Base-by-base conservation (phyloP, 2,113 vertebrate genomes). In the Eublepharis macularius region DNA sequence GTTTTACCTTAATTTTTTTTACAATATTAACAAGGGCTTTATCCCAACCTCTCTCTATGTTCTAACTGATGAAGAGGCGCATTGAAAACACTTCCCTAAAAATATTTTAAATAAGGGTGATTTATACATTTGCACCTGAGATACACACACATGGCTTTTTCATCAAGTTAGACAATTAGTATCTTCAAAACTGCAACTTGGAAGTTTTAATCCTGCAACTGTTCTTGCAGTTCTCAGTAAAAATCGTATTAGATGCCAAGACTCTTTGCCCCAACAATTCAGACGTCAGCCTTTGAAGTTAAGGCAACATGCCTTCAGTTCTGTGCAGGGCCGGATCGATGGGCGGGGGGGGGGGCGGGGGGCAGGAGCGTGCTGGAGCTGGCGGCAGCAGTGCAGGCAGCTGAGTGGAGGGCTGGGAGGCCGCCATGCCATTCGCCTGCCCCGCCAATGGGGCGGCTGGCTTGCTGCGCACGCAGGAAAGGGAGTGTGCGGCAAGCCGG, bases 1-100 rank as follows among this genome's bases (percentile, higher is more conserved):
- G 43, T 80, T 86, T 87, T 90, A 1, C 85, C 9, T 1, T 2
- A 86, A 57, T 8, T 34, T 75, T 75, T 80, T n/a, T 63, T 60
- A 85, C 54, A 86, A 65, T 39, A 60, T 76, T 85, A 24, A 79
- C 51, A 76, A 70, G 79, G 36, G 21, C 57, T 85, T 85, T 32
- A 21, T 54, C 49, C 63, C 12, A 45, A n/a, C 49, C 63, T 65
- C 13, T 32, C 77, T 83, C 16, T 29, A 24, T 4, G 1, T 32
- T 69, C 34, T 11, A 84, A 7, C 16, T 57, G 4, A 39, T 3
- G 14, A 60, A 36, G 4, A 32, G 65, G 2, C 29, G 60, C 17
- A 4, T 36, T 39, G 45, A 60, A 63, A 36, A 24, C 14, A 11
- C 17, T 24, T 76, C 17, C 26, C 34, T 49, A 65, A 66, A n/a